These are phyloP conservation scores for Sphenopsis melanotis DNA, from an alignment of 2,797 vertebrate species.

Conservation along the genomic window DNA sequence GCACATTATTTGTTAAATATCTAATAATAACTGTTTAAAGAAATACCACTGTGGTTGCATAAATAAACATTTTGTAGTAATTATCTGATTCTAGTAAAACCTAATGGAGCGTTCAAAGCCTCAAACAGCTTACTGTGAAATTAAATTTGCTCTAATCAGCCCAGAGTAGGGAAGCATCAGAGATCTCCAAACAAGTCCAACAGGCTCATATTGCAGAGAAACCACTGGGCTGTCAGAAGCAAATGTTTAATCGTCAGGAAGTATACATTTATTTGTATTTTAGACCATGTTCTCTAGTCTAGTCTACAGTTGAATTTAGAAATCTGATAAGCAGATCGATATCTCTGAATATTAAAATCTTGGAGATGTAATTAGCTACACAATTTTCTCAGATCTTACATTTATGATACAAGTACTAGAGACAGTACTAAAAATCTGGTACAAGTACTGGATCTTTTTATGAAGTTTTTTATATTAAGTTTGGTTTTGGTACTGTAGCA, in stretches of 20 bases:
- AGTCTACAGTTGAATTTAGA: neutral
- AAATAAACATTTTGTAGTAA: slow-evolving; percentile 33
- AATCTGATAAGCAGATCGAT: neutral
- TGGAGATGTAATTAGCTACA: neutral
- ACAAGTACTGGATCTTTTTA: neutral
- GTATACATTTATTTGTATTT: neutral
- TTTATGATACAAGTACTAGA: neutral
- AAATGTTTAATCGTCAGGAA: neutral
- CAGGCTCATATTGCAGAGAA: neutral
- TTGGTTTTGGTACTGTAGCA: neutral
- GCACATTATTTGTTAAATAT: neutral
- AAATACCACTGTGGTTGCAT: neutral
- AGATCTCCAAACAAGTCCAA: neutral
- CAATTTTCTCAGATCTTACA: neutral
- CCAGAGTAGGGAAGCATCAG: neutral
- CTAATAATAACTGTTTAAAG: neutral
- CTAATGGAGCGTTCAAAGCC: slow-evolving; percentile 12
- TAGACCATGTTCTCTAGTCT: neutral
- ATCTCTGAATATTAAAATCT: neutral
- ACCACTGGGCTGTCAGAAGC: neutral
- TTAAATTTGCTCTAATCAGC: slow-evolving; percentile 20
- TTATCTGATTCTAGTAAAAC: slow-evolving; percentile 42
- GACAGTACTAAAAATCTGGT: neutral
- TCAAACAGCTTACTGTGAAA: slow-evolving; percentile 14
- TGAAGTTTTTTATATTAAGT: neutral